Base-by-base conservation (phyloP, 2,113 vertebrate genomes). In the Thunnus maccoyii region DNA sequence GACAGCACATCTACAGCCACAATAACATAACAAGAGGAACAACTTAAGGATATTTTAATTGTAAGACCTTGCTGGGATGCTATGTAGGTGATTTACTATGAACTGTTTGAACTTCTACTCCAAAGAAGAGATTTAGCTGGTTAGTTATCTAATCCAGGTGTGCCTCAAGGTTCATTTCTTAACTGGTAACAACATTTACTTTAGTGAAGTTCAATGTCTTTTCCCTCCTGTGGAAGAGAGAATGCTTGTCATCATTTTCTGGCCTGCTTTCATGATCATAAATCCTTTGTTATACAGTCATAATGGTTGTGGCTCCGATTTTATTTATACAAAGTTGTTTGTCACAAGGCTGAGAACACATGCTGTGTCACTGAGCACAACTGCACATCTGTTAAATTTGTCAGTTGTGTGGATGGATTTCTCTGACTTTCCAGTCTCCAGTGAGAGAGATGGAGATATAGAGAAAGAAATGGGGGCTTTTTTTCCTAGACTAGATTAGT, bases 401-500 rank as follows among this genome's bases (percentile, higher is more conserved):
- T 54, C 20, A 60, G 18, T 58, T 8, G 6, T 55, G 58, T 30
- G 41, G 52, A 54, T 78, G 70, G 47, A 15, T 67, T 67, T 62
- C 9, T 51, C 13, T 30, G 25, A 54, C 47, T 52, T 48, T n/a
- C 3, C 12, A 20, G 47, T 36, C 47, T 15, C 15, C 52, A 3
- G 27, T 76, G 66, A 27, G 22, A 50, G 18, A 15, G 17, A 16
- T 17, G 44, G 36, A 57, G 9, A 36, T 6, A 36, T 4, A 55
- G 36, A 41, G 32, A 17, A 64, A 58, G 44, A 52, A 5, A n/a
- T 52, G 9, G 12, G 18, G 58, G 25, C 47, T 22, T 72, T 46
- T 46, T 62, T 62, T 8, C 30, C 15, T 50, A 27, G 18, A 62
- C 58, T 58, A 68, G 18, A 76, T 85, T 64, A 71, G 76, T 85